phyloP scores from a whole-genome alignment of 2,113 vertebrate genomes.

The Gavialis gangeticus region DNA sequence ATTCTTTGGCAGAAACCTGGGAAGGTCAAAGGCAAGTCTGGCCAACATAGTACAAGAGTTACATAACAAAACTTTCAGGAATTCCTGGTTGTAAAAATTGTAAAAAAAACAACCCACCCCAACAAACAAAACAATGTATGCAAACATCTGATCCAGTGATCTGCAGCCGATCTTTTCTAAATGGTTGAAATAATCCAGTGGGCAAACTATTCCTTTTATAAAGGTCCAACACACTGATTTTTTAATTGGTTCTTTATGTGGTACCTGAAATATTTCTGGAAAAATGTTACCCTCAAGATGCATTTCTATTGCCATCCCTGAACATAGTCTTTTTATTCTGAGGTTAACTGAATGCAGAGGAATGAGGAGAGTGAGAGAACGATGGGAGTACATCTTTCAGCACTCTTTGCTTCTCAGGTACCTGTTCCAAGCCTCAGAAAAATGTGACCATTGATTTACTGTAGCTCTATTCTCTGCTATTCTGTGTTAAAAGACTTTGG shows the following conservation, averaged over 20 bases:
- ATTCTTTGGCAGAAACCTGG: background rate
- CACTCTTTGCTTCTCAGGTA: background rate
- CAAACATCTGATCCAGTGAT: slow-evolving; percentile 10
- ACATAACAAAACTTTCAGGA: slow-evolving; percentile 8
- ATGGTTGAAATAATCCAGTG: background rate
- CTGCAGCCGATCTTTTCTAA: slow-evolving; percentile 7
- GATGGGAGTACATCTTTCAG: background rate
- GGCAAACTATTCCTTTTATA: background rate
- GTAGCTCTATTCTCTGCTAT: background rate
- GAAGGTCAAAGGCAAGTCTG: slow-evolving; percentile 1
- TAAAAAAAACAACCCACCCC: background rate
- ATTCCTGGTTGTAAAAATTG: background rate
- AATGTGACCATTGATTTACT: accelerated
- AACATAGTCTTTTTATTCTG: background rate
- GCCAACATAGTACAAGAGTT: background rate
- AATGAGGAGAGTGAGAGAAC: background rate
- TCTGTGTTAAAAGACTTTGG: background rate
- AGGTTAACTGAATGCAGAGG: background rate
- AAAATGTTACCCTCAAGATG: background rate
- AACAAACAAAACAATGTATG: slow-evolving; percentile 13
- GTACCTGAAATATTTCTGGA: background rate
- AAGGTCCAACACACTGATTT: background rate
- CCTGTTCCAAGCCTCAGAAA: background rate
- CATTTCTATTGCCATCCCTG: background rate
- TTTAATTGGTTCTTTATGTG: background rate